These are phyloP conservation scores for Bombus balteatus DNA, from an alignment of 1,140 invertebrate genomes.

Conservation along the genomic window DNA sequence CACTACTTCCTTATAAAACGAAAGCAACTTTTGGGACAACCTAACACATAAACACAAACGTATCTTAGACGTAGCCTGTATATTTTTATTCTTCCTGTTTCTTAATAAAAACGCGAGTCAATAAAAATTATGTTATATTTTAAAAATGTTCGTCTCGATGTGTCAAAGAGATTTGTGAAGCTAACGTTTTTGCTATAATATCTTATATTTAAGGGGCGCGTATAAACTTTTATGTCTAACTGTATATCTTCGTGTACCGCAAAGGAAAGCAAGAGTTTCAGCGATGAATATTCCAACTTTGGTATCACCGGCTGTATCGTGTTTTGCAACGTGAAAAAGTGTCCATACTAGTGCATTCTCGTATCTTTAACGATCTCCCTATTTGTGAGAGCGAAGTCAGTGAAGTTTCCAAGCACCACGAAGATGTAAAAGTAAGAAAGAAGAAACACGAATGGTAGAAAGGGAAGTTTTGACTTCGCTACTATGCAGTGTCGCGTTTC, in stretches of 20 bases:
- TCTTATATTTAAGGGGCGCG: too few species aligned
- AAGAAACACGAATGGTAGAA: background rate
- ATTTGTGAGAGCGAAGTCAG: background rate
- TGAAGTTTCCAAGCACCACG: background rate
- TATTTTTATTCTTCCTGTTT: too few species aligned
- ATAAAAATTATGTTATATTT: too few species aligned
- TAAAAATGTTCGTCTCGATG: too few species aligned
- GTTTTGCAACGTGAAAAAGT: background rate
- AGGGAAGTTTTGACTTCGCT: background rate
- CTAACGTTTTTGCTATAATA: too few species aligned
- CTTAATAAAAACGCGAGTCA: too few species aligned
- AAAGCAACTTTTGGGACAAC: too few species aligned
- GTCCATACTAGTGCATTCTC: too few species aligned
- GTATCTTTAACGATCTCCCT: background rate
- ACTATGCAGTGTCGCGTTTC: background rate
- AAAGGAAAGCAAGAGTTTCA: background rate
- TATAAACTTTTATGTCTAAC: background rate
- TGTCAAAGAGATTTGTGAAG: too few species aligned
- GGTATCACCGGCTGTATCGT: background rate
- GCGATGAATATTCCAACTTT: background rate
- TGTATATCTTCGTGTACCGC: background rate
- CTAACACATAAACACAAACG: too few species aligned
- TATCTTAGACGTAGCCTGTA: accelerated
- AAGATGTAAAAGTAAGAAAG: background rate
- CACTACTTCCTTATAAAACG: too few species aligned